Conservation (phyloP, 1,140 invertebrate species). For the Drosophila pandora region DNA sequence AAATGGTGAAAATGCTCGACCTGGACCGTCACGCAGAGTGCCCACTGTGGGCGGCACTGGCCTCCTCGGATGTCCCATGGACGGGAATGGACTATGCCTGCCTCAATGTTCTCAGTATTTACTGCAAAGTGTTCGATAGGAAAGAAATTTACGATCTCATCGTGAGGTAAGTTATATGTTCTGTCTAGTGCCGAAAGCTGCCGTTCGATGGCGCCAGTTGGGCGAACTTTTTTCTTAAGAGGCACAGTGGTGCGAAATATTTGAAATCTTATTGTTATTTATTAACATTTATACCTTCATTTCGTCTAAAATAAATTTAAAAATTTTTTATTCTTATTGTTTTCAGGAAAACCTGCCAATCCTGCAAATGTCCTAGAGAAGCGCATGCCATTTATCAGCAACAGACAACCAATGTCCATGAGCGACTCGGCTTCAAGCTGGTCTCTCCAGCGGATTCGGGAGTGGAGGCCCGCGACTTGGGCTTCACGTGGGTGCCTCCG, state of each 20-base stretch:
- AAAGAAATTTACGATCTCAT: slow-evolving; percentile 91
- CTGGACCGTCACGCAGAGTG: slow-evolving; percentile 86
- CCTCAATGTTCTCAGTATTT: slow-evolving; percentile 91
- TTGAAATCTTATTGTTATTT: not conserved
- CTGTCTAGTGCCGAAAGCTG: slow-evolving; percentile 40
- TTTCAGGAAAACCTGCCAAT: slow-evolving; percentile 87
- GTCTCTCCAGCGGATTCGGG: slow-evolving; percentile 78
- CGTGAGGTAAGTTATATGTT: slow-evolving; percentile 87
- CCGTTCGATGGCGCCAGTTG: slow-evolving; percentile 49
- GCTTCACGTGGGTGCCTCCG: slow-evolving; percentile 93
- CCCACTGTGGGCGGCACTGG: slow-evolving; percentile 85
- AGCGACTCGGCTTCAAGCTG: slow-evolving; percentile 90
- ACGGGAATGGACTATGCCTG: slow-evolving; percentile 91
- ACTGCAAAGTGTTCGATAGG: slow-evolving; percentile 92
- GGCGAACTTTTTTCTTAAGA: slow-evolving; percentile 23
- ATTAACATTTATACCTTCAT: too few species aligned
- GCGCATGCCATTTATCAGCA: slow-evolving; percentile 92
- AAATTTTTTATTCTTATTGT: not conserved
- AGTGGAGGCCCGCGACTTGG: slow-evolving; percentile 86
- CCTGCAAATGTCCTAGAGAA: slow-evolving; percentile 94
- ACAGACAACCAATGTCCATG: slow-evolving; percentile 87
- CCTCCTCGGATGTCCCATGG: slow-evolving; percentile 87
- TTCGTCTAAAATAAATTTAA: not conserved
- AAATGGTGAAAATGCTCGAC: slow-evolving; percentile 85
- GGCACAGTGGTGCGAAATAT: slow-evolving; percentile 15